Percentiles rank a stretch among this genome's conserved stretches.
Conservation (phyloP, 1,140 invertebrate species). For the Varroa destructor region DNA sequence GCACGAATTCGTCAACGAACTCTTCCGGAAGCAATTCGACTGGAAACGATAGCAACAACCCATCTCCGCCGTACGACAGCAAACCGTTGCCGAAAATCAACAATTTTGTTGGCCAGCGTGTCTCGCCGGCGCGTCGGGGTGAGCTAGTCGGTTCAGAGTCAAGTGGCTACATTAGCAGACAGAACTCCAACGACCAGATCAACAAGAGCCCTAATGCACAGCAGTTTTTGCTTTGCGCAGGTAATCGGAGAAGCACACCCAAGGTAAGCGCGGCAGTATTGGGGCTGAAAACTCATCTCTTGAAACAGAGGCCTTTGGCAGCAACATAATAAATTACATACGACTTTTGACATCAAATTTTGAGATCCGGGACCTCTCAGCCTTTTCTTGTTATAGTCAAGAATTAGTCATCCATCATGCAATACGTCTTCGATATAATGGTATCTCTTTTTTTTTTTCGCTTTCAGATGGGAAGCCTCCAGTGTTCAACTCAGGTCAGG, state of each 20-base stretch:
- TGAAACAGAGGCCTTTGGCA: too few relatives aligned
- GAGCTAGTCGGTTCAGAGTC: slow-evolving; percentile 18
- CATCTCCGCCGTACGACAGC: slow-evolving; percentile 4
- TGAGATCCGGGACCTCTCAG: too few relatives aligned
- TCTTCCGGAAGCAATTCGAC: background rate
- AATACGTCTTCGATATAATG: too few relatives aligned
- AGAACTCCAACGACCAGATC: slow-evolving; percentile 22
- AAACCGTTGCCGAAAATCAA: slow-evolving; percentile 22
- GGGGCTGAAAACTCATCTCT: too few relatives aligned
- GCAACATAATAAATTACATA: too few relatives aligned
- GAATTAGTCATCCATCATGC: too few relatives aligned
- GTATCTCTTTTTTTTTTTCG: background rate
- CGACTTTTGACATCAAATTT: too few relatives aligned
- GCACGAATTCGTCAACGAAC: slow-evolving; percentile 31
- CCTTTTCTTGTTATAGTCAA: too few relatives aligned
- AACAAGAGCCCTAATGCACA: slow-evolving; percentile 25
- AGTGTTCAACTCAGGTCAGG: slow-evolving; percentile 28
- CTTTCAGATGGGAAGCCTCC: slow-evolving; percentile 16
- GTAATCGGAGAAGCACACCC: slow-evolving; percentile 21
- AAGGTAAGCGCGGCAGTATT: background rate
- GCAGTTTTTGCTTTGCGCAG: slow-evolving; percentile 22
- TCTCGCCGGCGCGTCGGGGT: background rate
- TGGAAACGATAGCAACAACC: background rate
- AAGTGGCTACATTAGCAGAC: slow-evolving; percentile 27
- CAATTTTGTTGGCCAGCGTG: slow-evolving; percentile 15